Base-by-base conservation (phyloP, 2,888 invertebrate genomes). In the Leptopilina drosophilae region DNA sequence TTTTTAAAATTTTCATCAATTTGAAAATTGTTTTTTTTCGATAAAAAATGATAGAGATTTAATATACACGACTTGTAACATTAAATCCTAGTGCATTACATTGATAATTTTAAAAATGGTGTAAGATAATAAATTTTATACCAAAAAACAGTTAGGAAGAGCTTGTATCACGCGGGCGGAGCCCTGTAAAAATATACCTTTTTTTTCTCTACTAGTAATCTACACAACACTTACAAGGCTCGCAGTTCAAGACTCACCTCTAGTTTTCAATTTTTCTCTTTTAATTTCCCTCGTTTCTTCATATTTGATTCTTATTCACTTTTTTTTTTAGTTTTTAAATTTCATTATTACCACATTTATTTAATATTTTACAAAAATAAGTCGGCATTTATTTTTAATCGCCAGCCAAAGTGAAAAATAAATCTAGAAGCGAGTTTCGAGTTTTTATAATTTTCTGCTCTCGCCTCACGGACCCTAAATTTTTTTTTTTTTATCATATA, bases 171-270 rank as follows among this genome's bases (percentile, higher is more conserved):
- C 91, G 85, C 90, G 90, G 89, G 90, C 89, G 81, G 87, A 83
- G 88, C 91, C 90, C 90, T 91, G 91, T 91, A 91, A 91, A 91
- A 91, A 91, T 90, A 91, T 90, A 91, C 86, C 88, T 87, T 88
- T 87, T 82, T 82, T 88, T 86, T 87, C 87, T 89, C 87, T 62
- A 20, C 8, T 86, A 85, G 85, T 85, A 85, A 46, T 53, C 85
- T 87, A 87, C 81, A 82, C 82, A 77, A 81, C 84, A 62, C 62
- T 64, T 64, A 77, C 77, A 64, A 80, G 82, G 77, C 64, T 79
- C 64, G 59, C 64, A 26, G n/a, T 77, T 69, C 64, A 64, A 77
- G 69, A 69, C 77, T 79, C 81, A 76, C 78, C 77, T 78, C 77
- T 62, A 79, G 33, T 64, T 78, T 69, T 84, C 76, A 64, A 42